Evolutionary conservation across 2,797 vertebrate species (phyloP), one percentile per base, ranked within the genome.

Genomic region (Alca torda): DNA sequence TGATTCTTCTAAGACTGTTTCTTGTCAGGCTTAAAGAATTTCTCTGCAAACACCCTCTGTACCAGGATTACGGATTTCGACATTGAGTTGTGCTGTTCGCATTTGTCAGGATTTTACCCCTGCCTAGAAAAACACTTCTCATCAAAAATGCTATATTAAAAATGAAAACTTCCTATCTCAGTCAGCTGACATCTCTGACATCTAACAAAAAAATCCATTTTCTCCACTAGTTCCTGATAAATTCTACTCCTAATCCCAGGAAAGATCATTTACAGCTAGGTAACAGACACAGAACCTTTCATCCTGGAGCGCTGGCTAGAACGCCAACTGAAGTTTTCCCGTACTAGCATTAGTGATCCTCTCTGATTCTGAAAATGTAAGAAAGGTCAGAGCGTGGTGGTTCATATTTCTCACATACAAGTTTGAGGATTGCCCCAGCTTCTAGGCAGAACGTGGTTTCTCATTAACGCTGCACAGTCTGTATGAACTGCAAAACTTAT

Each of bases 21-120:
- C 81, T 84, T 79, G 61, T 30, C 70, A 84, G 51, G 54, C 39
- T 76, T 48, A 79, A 85, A 56, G 75, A 87, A 85, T 85, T 76
- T 82, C 54, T 67, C 60, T 56, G n/a, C 70, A 91, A 91, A 64
- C 10, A 11, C 28, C 10, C 11, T 87, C 54, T 76, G 20, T 8
- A 24, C 37, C 30, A 73, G 60, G 53, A 74, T 69, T 87, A 73
- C 64, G 30, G 61, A 57, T 72, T 84, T 59, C 1, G 2, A 18
- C 51, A 17, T 0, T 30, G 45, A 87, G n/a, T 16, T 68, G 31
- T 0, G 0, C 37, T 79, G 37, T 87, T 79, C 7, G 1, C 18
- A n/a, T 48, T 10, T 80, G 75, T 61, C 43, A 87, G 51, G 59
- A 70, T 59, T 90, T 94, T 83, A 85, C 60, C 64, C 35, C 46